Conservation (phyloP, 2,797 vertebrate genomes). For the Anguilla anguilla region DNA sequence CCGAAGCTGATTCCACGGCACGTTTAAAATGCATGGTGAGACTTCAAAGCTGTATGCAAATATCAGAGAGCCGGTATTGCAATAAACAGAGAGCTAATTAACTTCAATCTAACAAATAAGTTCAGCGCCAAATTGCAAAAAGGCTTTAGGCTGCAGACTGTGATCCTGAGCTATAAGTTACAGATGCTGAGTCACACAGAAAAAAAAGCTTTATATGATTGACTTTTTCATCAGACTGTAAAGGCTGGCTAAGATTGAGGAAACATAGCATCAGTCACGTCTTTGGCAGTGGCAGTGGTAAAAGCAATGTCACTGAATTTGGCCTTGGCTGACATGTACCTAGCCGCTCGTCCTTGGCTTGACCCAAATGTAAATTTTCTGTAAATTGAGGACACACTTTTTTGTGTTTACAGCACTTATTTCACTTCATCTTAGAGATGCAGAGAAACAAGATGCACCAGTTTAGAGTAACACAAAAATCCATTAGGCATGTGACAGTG, state of each 20-base stretch:
- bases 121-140: constrained; percentile 8
- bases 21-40: not conserved
- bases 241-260: not conserved
- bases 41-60: constrained; percentile 25
- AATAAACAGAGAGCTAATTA: constrained; percentile 7
- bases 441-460: not conserved
- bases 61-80: not conserved
- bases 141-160: not conserved
- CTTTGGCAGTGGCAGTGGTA: not conserved
- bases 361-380: constrained; percentile 10
- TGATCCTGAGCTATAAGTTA: not conserved
- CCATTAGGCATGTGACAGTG: constrained; percentile 31
- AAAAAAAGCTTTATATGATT: not conserved
- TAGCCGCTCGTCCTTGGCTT: not conserved
- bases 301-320: not conserved
- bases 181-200: not conserved
- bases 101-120: constrained; percentile 19
- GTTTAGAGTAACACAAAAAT: constrained; percentile 23
- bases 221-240: not conserved
- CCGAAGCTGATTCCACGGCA: not conserved
- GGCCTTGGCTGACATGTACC: not conserved
- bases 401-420: not conserved
- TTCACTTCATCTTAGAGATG: not conserved
- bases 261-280: not conserved
- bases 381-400: not conserved